phyloP scores from a whole-genome alignment of 2,888 invertebrate genomes.

The Caenorhabditis afra region DNA sequence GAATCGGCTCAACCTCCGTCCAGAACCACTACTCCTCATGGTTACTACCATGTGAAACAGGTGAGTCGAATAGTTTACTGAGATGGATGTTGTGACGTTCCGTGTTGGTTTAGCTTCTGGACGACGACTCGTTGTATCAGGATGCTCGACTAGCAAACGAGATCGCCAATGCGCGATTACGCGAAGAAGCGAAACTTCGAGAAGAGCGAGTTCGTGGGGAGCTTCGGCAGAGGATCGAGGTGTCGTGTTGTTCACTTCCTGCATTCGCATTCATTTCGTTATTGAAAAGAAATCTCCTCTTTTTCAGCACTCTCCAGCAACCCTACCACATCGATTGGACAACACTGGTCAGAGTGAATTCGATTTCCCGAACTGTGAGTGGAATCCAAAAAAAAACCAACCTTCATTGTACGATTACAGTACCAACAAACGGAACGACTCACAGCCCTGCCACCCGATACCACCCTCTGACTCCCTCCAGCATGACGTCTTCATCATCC shows the following conservation, averaged over 20 bases:
- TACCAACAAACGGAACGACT: constrained; percentile 20
- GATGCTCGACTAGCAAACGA: constrained; percentile 67
- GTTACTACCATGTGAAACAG: constrained; percentile 71
- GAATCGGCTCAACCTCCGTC: constrained; percentile 17
- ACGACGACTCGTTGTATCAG: constrained; percentile 64
- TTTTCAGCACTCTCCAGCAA: constrained; percentile 50
- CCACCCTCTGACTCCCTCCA: constrained; percentile 57
- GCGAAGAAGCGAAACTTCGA: constrained; percentile 62
- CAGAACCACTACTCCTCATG: constrained; percentile 51
- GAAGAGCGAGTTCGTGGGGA: constrained; percentile 62
- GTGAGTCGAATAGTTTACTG: constrained; percentile 10
- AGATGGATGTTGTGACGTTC: constrained; percentile 10
- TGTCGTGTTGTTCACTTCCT: constrained; percentile 36
- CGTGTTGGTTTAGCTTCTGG: constrained; percentile 59
- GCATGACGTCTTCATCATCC: constrained; percentile 54
- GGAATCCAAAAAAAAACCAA: too few species aligned
- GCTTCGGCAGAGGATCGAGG: constrained; percentile 32
- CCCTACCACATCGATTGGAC: constrained; percentile 47
- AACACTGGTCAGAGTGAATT: constrained; percentile 28
- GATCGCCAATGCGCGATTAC: constrained; percentile 62
- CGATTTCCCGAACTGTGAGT: constrained; percentile 50
- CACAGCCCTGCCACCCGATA: constrained; percentile 22
- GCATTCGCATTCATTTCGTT: not conserved
- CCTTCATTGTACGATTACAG: not conserved
- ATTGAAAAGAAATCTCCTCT: not conserved